Conservation (phyloP, 2,113 vertebrate species). For the Pampusana beccarii region DNA sequence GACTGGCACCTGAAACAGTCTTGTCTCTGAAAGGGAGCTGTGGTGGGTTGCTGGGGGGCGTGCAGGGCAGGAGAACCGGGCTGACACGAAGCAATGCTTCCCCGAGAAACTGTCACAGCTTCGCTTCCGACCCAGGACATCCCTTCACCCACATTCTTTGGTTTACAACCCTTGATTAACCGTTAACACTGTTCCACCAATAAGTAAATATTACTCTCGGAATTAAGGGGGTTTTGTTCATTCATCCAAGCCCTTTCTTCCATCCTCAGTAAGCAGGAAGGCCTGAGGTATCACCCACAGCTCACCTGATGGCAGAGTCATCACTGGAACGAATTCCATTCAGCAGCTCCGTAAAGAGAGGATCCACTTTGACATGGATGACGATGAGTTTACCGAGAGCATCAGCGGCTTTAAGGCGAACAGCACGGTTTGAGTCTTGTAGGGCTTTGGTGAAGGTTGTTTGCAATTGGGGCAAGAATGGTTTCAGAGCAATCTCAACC, state of each 20-base stretch:
- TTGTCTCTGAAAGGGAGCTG: not conserved
- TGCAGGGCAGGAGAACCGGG: not conserved
- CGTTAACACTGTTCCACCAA: not conserved
- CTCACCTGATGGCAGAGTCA: conserved; percentile 92
- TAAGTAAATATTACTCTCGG: not conserved
- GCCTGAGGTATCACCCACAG: not conserved
- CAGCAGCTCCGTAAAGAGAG: conserved; percentile 92
- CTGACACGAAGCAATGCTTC: not conserved
- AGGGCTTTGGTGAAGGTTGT: conserved; percentile 98
- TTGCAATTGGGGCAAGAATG: conserved; percentile 96
- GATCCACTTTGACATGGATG: conserved; percentile 96
- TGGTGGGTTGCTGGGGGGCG: not conserved
- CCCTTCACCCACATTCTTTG: not conserved
- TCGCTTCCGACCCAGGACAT: not conserved
- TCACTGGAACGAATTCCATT: conserved; percentile 90
- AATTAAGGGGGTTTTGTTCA: not conserved
- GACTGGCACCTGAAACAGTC: not conserved
- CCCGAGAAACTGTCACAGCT: not conserved
- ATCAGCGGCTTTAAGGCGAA: conserved; percentile 91
- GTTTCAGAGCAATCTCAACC: conserved; percentile 96
- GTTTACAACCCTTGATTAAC: not conserved
- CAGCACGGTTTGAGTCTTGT: conserved; percentile 91
- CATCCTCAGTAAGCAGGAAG: not conserved
- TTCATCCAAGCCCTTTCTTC: not conserved
- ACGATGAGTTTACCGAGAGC: conserved; percentile 93